A percentile compares a stretch with the other conserved stretches of the same genome.
Evolutionary conservation across 2,113 vertebrate species (phyloP).

Genomic region (Sylvietta virens): DNA sequence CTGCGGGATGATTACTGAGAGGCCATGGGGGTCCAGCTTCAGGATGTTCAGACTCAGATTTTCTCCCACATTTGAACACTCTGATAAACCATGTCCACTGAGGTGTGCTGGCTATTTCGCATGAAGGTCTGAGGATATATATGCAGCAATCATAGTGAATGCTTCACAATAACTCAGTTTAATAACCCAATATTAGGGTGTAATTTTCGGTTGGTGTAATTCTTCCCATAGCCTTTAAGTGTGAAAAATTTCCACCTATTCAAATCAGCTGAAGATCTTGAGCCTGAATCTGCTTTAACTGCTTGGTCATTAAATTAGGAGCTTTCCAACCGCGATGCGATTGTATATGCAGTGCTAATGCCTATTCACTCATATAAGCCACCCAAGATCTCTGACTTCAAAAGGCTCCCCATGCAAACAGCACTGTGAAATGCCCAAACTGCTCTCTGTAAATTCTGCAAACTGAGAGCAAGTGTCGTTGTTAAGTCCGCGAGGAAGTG

Average conservation of each 20-base stretch:
- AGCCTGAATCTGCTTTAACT: background rate
- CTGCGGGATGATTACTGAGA: background rate
- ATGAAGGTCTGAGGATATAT: background rate
- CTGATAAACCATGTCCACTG: background rate
- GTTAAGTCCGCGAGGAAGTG: slow-evolving; percentile 36
- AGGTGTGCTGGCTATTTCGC: background rate
- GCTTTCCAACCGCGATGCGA: background rate
- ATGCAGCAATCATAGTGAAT: background rate
- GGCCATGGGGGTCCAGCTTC: fast-evolving
- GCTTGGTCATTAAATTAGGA: background rate
- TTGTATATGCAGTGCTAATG: background rate
- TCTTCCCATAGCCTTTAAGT: background rate
- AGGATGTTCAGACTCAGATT: background rate
- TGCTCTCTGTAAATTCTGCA: slow-evolving; percentile 32
- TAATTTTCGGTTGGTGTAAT: background rate
- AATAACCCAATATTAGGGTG: background rate
- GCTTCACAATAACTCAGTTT: background rate
- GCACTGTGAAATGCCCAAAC: slow-evolving; percentile 22
- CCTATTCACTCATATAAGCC: background rate
- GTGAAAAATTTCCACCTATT: background rate
- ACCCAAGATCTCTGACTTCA: background rate
- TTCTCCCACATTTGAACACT: background rate
- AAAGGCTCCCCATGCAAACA: background rate
- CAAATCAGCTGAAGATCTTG: background rate
- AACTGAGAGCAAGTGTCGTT: slow-evolving; percentile 51